A percentile compares a stretch with the other conserved stretches of the same genome.
Evolutionary conservation across 2,113 vertebrate species (phyloP).

Genomic region (Engraulis encrasicolus): DNA sequence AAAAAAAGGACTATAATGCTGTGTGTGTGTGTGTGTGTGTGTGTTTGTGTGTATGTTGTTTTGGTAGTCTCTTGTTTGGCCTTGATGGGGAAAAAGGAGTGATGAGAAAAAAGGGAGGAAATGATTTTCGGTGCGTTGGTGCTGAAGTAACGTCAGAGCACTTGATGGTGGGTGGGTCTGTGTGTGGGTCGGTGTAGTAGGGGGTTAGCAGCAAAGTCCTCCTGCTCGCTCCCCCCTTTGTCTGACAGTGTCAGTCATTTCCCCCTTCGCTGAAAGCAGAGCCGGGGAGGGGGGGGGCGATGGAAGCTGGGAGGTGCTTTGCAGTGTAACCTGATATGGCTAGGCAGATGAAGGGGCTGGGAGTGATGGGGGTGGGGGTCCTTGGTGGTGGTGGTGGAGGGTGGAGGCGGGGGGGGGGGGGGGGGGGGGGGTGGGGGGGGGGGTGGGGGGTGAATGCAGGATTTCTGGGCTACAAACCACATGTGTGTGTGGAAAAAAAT

Average conservation of each 20-base stretch:
- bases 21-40: too few relatives aligned
- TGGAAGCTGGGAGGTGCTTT: conserved; percentile 40
- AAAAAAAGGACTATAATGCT: too few relatives aligned
- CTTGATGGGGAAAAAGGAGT: neutral
- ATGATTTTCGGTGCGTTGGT: conserved; percentile 27
- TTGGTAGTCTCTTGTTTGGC: neutral
- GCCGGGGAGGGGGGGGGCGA: conserved; percentile 8
- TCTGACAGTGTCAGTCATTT: conserved; percentile 58
- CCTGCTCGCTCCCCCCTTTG: conserved; percentile 45
- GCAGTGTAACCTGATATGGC: conserved; percentile 64
- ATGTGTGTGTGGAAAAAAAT: neutral
- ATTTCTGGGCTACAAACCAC: conserved; percentile 6
- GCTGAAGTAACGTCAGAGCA: conserved; percentile 24
- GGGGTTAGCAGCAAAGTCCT: neutral
- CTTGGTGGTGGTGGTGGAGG: too few relatives aligned
- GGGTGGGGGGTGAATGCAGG: too few relatives aligned
- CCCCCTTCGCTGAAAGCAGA: conserved; percentile 46
- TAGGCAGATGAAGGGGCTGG: conserved; percentile 45
- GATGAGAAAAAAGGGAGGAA: conserved; percentile 32
- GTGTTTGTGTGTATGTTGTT: too few relatives aligned
- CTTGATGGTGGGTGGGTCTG: neutral
- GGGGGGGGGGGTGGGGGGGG: too few relatives aligned
- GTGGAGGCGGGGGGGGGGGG: too few relatives aligned
- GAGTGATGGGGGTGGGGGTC: too few relatives aligned
- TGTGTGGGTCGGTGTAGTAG: neutral